These are phyloP conservation scores for Taeniopygia guttata DNA, from an alignment of 2,797 vertebrate species.

Conservation along the genomic window DNA sequence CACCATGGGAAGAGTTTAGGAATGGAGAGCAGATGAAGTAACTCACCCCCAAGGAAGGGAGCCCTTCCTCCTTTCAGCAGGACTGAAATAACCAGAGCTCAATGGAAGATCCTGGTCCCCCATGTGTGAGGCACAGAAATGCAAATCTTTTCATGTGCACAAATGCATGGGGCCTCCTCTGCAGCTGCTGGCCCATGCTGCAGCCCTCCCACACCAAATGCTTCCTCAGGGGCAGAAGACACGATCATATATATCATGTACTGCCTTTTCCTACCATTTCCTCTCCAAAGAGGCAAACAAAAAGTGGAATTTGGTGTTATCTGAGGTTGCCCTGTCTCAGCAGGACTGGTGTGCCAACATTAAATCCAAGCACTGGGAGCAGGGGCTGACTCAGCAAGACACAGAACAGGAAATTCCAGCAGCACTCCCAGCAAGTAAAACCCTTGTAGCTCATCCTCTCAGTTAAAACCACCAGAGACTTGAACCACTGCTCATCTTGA, in stretches of 20 bases:
- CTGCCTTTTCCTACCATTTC: neutral
- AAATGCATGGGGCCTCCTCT: neutral
- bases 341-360: neutral
- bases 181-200: neutral
- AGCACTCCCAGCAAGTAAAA: neutral
- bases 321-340: neutral
- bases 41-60: neutral
- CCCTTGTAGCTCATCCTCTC: neutral
- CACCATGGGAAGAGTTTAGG: neutral
- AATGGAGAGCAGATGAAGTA: neutral
- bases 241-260: fast-evolving
- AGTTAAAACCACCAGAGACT: neutral
- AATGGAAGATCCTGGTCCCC: neutral
- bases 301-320: neutral
- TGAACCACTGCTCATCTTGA: neutral
- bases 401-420: neutral
- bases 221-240: neutral
- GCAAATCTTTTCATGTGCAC: neutral
- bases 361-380: neutral
- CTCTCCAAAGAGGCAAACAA: neutral
- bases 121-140: neutral
- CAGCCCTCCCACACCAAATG: neutral
- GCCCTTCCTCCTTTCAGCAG: neutral
- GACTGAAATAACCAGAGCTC: neutral
- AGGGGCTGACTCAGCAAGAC: neutral